A percentile compares a stretch with the other conserved stretches of the same genome.
Conservation (phyloP, 1,140 invertebrate species). For the Holcopasites calliopsidis region DNA sequence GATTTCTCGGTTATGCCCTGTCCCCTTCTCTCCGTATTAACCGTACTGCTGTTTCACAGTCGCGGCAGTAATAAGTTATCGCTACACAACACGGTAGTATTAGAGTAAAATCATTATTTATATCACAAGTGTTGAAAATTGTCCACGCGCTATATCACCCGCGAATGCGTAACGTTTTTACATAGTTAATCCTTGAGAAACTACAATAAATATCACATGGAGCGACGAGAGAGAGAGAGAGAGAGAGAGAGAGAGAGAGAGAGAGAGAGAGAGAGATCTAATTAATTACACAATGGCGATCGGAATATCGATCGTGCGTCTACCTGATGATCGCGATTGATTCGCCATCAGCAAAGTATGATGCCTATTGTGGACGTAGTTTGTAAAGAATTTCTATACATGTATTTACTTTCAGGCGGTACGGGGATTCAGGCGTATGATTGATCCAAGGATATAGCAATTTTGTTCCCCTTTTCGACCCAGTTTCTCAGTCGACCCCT, state of each 20-base stretch:
- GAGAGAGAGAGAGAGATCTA: slow-evolving; percentile 61
- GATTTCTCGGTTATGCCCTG: neutral
- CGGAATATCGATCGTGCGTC: neutral
- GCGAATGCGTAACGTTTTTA: slow-evolving; percentile 6
- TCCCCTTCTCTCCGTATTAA: neutral
- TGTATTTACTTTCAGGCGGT: slow-evolving; percentile 49
- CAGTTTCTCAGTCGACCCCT: slow-evolving; percentile 90
- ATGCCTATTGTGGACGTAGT: neutral
- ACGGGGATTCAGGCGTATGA: slow-evolving; percentile 74
- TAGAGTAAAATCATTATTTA: slow-evolving; percentile 49
- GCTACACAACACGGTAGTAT: slow-evolving; percentile 38
- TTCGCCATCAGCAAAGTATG: neutral
- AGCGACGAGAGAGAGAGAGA: slow-evolving; percentile 61
- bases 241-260: no score
- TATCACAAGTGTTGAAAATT: slow-evolving; percentile 58
- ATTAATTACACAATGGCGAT: slow-evolving; percentile 41
- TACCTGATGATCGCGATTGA: neutral
- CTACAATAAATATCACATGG: slow-evolving; percentile 65
- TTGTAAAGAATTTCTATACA: slow-evolving; percentile 18
- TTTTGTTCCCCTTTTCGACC: slow-evolving; percentile 89
- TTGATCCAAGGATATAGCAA: slow-evolving; percentile 80
- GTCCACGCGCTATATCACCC: slow-evolving; percentile 12
- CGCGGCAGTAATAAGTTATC: slow-evolving; percentile 50
- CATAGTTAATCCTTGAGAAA: slow-evolving; percentile 48
- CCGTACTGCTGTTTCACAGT: slow-evolving; percentile 7